These are phyloP conservation scores for Oeneis ivallda DNA, from an alignment of 2,888 invertebrate species.

Conservation along the genomic window DNA sequence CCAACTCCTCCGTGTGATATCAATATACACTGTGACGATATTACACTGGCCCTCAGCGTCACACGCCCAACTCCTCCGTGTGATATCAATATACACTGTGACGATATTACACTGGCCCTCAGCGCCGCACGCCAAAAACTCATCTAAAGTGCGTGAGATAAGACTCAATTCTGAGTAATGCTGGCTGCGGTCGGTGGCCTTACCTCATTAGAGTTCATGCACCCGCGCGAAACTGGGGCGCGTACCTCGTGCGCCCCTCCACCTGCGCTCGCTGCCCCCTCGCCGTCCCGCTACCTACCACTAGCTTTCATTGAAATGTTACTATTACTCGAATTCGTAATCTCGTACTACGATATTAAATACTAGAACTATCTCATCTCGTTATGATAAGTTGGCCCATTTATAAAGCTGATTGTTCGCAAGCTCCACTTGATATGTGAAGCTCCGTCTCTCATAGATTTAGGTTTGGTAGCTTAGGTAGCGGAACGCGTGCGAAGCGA, in stretches of 20 bases:
- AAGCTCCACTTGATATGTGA: slow-evolving; percentile 6
- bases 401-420: slow-evolving; percentile 34
- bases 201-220: slow-evolving; percentile 82
- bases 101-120: slow-evolving; percentile 63
- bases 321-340: slow-evolving; percentile 58
- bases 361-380: slow-evolving; percentile 32
- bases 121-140: slow-evolving; percentile 47
- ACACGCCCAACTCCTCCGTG: slow-evolving; percentile 69
- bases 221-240: slow-evolving; percentile 81
- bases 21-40: slow-evolving; percentile 73
- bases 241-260: slow-evolving; percentile 68
- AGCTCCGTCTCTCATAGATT: too few species aligned
- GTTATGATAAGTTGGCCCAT: slow-evolving; percentile 40
- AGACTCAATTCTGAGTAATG: slow-evolving; percentile 58
- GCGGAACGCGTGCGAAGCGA: too few species aligned
- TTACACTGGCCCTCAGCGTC: slow-evolving; percentile 65
- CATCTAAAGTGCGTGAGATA: slow-evolving; percentile 51
- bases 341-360: slow-evolving; percentile 47
- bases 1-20: slow-evolving; percentile 71
- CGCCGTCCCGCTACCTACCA: slow-evolving; percentile 69
- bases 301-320: slow-evolving; percentile 76
- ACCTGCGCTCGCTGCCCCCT: slow-evolving; percentile 46
- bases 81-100: slow-evolving; percentile 73
- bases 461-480: too few species aligned
- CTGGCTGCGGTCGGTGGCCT: slow-evolving; percentile 77